These are phyloP conservation scores for Colistium nudipinnis DNA, from an alignment of 2,113 vertebrate species.

Conservation along the genomic window DNA sequence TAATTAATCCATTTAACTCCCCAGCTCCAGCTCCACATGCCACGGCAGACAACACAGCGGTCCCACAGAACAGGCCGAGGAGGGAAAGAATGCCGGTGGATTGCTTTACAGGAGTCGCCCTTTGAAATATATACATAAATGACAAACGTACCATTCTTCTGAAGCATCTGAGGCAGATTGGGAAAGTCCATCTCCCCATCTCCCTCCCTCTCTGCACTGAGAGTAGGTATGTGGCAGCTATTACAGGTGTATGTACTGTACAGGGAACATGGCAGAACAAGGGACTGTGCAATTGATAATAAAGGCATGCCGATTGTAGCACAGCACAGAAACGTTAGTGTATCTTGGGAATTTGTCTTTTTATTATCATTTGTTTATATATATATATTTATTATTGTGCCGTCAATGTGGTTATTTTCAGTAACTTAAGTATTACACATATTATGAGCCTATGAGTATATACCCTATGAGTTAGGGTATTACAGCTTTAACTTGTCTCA, in stretches of 20 bases:
- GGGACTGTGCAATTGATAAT: conserved; percentile 53
- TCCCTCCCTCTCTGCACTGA: conserved; percentile 23
- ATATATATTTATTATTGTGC: no score
- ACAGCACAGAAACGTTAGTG: conserved; percentile 53
- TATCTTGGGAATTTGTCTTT: conserved; percentile 47
- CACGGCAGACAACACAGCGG: conserved; percentile 83
- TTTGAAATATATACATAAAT: conserved; percentile 90
- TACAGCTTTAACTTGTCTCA: no score
- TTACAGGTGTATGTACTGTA: conserved; percentile 64
- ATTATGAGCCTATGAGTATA: no score
- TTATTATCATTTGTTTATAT: no score
- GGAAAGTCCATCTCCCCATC: conserved; percentile 53
- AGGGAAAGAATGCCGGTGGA: conserved; percentile 81
- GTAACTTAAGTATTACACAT: no score
- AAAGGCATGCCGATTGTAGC: conserved; percentile 45
- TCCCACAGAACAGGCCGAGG: conserved; percentile 69
- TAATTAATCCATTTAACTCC: conserved; percentile 95
- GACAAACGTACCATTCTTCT: conserved; percentile 85
- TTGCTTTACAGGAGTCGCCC: conserved; percentile 85
- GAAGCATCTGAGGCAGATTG: conserved; percentile 68
- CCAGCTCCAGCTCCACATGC: conserved; percentile 77
- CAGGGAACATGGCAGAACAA: conserved; percentile 42
- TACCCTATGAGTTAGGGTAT: no score
- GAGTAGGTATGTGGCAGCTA: conserved; percentile 50
- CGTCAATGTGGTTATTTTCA: no score